Base-by-base conservation (phyloP, 2,113 vertebrate genomes). In the Oryzias javanicus region DNA sequence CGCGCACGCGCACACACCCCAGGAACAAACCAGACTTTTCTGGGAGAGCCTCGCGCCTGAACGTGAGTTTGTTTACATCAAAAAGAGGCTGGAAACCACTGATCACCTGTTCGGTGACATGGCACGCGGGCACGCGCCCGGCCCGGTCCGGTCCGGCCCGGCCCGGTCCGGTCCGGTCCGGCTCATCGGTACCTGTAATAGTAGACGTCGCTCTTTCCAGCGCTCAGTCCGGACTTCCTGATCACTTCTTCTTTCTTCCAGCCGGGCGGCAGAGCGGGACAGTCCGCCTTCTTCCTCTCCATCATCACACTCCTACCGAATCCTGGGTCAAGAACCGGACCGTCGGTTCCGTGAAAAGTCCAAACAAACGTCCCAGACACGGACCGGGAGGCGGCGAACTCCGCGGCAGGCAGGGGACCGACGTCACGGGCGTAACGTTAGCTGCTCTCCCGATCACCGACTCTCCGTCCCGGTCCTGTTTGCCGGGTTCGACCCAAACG, bases 221-320 rank as follows among this genome's bases (percentile, higher is more conserved):
- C 87, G 62, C 87, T 89, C 58, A 89, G 84, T 10, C 87, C 87
- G 55, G 87, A 89, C 80, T 89, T 89, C 79, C 87, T 72, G 87
- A 85, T 88, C 75, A 89, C 87, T 76, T 89, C 87, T 59, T 89
- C 87, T 41, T 88, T 89, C 79, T 80, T 88, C 87, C 87, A 89
- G 15, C 87, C 85, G 24, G 84, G 67, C 58, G 87, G 85, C 67
- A 89, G 75, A 19, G 87, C 85, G 17, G 82, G 77, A 63, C 87
- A 89, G 54, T 88, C 88, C 63, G 79, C 72, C 78, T 44, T 75
- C 85, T 83, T 85, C 72, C 60, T 79, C 83, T 87, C 83, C 87
- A 87, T 86, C 80, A 44, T 44, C 18, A 4, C 57, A 6, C 58
- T 1, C 40, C 8, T 14, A 24, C 53, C 49, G 44, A 50, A 44